These are phyloP conservation scores for Limnephilus lunatus DNA, from an alignment of 2,888 invertebrate species.

Conservation along the genomic window DNA sequence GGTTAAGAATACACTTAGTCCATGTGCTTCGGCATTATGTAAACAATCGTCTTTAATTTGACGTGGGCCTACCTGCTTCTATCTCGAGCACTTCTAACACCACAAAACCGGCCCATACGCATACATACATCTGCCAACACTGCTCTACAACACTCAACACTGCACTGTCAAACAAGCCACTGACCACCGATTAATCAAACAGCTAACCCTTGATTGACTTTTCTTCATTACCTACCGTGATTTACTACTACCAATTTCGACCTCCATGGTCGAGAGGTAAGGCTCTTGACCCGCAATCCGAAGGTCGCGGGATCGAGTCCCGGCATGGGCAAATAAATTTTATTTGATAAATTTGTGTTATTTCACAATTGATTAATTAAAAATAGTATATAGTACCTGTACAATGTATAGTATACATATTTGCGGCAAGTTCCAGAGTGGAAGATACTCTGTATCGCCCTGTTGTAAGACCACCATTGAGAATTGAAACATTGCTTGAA, in stretches of 20 bases:
- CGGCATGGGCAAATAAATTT: too few relatives aligned
- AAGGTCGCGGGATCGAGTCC: too few relatives aligned
- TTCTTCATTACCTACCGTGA: neutral
- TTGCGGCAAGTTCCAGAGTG: too few relatives aligned
- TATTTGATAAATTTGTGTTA: too few relatives aligned
- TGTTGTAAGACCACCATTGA: too few relatives aligned
- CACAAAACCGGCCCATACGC: neutral
- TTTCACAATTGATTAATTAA: too few relatives aligned
- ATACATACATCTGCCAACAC: neutral
- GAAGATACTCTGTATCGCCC: too few relatives aligned
- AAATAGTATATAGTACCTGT: too few relatives aligned
- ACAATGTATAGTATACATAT: too few relatives aligned
- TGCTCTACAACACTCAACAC: neutral
- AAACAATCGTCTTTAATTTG: neutral
- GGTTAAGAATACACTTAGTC: conserved; percentile 15
- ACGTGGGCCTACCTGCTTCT: neutral
- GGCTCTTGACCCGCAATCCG: too few relatives aligned
- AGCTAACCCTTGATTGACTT: neutral
- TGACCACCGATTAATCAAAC: neutral
- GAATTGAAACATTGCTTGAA: too few relatives aligned
- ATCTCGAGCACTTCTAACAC: neutral
- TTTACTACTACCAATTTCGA: neutral
- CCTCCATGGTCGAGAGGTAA: too few relatives aligned
- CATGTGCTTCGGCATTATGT: conserved; percentile 3
- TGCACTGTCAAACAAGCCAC: neutral